Conservation (phyloP, 2,797 vertebrate species). For the Brachymystax lenok region DNA sequence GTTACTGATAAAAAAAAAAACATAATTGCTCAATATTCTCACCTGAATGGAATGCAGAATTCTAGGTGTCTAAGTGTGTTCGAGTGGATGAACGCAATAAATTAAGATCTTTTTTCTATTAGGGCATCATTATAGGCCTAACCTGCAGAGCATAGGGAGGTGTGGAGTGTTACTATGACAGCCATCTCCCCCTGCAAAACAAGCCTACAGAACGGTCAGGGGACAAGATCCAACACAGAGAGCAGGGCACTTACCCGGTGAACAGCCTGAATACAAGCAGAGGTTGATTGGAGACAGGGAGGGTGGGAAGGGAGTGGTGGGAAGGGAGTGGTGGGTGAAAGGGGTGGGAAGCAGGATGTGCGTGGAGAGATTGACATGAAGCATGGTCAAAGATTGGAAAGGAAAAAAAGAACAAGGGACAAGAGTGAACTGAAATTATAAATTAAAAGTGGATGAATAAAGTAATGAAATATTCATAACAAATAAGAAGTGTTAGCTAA, state of each 20-base stretch:
- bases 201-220: conserved; percentile 68
- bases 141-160: not conserved
- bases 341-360: conserved; percentile 73
- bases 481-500: not conserved
- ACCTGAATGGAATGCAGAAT: not conserved
- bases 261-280: conserved; percentile 89
- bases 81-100: not conserved
- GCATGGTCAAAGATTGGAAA: conserved; percentile 83
- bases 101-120: not conserved
- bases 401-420: conserved; percentile 72
- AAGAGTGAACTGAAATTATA: conserved; percentile 80
- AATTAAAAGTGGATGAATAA: conserved; percentile 72
- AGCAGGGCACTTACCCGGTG: conserved; percentile 97
- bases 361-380: conserved; percentile 65
- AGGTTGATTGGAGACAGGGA: conserved; percentile 88
- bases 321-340: conserved; percentile 39
- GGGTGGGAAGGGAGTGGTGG: conserved; percentile 58
- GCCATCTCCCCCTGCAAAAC: conserved; percentile 48
- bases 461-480: conserved; percentile 16
- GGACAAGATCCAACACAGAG: conserved; percentile 56
- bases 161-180: conserved; percentile 31
- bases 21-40: not conserved
- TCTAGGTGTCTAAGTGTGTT: not conserved
- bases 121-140: not conserved
- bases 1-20: no score